Percentiles rank a stretch among this genome's conserved stretches.
Conservation (phyloP, 2,888 invertebrate species). For the Scrobipalpa costella region DNA sequence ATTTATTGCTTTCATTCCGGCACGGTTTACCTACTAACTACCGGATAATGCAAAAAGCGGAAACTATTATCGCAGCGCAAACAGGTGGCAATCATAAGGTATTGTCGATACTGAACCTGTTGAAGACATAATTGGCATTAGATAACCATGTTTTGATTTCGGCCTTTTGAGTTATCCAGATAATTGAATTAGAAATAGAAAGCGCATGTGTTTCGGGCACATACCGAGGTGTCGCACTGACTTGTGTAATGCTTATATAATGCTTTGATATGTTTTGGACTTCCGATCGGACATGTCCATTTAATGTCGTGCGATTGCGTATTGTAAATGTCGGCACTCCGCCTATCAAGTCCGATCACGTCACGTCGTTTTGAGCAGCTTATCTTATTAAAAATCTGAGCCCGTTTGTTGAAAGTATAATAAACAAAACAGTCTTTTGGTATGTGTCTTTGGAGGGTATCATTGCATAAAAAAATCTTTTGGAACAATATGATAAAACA, state of each 20-base stretch:
- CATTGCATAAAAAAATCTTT: no score
- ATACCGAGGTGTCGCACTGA: constrained; percentile 60
- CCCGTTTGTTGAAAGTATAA: constrained; percentile 10
- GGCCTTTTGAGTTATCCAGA: constrained; percentile 40
- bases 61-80: no score
- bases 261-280: constrained; percentile 63
- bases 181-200: constrained; percentile 69
- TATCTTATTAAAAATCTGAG: constrained; percentile 4
- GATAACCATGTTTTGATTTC: constrained; percentile 33
- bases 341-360: constrained; percentile 20
- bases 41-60: no score
- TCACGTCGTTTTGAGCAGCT: background rate
- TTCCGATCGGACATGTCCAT: constrained; percentile 72
- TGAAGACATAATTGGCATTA: constrained; percentile 30
- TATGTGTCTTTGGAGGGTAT: no score
- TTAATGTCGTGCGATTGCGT: constrained; percentile 34
- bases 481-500: no score
- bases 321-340: constrained; percentile 22
- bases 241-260: constrained; percentile 69
- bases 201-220: constrained; percentile 59
- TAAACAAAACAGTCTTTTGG: constrained; percentile 18
- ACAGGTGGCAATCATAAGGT: constrained; percentile 12
- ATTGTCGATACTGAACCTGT: constrained; percentile 28
- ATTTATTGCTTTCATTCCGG: no score
- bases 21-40: no score